Evolutionary conservation across 2,888 invertebrate genomes (phyloP).

Genomic region (Idaea aversata): DNA sequence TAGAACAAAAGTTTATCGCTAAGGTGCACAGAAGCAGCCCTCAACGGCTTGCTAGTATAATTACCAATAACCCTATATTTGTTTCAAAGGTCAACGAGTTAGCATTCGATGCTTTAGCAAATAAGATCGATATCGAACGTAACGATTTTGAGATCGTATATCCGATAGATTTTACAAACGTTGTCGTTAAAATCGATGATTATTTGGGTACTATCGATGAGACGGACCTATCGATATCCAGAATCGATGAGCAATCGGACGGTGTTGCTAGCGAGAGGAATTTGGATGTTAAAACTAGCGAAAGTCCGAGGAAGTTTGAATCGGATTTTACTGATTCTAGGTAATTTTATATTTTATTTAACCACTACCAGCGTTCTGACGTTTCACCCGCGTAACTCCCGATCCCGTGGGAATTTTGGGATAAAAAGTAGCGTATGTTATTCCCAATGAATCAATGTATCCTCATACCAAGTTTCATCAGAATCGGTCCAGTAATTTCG

Average conservation of each 20-base stretch:
- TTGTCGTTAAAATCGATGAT: conserved; percentile 38
- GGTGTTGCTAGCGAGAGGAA: conserved; percentile 35
- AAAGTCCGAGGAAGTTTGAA: conserved; percentile 19
- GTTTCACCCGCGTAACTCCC: too few relatives aligned
- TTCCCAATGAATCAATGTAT: too few relatives aligned
- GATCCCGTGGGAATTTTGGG: too few relatives aligned
- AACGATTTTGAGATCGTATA: conserved; percentile 57
- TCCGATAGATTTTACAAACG: conserved; percentile 33
- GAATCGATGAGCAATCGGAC: conserved; percentile 42
- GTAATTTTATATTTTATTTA: conserved; percentile 29
- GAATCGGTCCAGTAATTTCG: too few relatives aligned
- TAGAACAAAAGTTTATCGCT: too few relatives aligned
- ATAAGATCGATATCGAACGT: conserved; percentile 29
- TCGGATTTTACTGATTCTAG: conserved; percentile 38
- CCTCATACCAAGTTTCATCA: too few relatives aligned
- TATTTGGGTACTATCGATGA: conserved; percentile 60
- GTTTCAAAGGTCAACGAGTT: conserved; percentile 44
- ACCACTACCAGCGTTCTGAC: too few relatives aligned
- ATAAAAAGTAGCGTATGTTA: too few relatives aligned
- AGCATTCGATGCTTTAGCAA: conserved; percentile 24
- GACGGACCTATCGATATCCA: conserved; percentile 36
- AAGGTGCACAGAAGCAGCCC: too few relatives aligned
- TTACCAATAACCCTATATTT: too few relatives aligned
- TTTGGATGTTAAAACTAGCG: conserved; percentile 26
- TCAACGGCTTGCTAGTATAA: too few relatives aligned